phyloP scores from a whole-genome alignment of 2,113 vertebrate genomes.

The Dolichotis patagonum region DNA sequence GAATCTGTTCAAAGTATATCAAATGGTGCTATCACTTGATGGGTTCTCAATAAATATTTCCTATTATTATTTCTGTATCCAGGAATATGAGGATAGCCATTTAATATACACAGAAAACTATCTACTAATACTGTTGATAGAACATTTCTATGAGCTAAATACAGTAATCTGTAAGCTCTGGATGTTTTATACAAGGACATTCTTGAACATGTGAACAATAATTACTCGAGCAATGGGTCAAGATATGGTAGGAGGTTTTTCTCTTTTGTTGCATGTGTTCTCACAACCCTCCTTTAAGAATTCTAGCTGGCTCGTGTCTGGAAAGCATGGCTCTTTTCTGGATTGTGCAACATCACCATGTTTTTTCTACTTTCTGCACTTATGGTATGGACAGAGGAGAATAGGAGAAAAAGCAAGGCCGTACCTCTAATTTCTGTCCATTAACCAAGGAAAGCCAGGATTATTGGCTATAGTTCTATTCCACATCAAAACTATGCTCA shows the following conservation, averaged over 20 bases:
- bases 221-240: background rate
- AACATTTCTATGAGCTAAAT: background rate
- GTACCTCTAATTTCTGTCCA: background rate
- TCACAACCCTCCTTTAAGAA: background rate
- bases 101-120: background rate
- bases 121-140: background rate
- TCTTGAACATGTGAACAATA: background rate
- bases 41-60: constrained; percentile 18
- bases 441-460: background rate
- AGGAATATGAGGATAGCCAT: background rate
- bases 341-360: background rate
- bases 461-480: background rate
- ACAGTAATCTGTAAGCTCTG: background rate
- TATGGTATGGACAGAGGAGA: background rate
- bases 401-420: background rate
- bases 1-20: background rate
- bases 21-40: background rate
- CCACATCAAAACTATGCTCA: background rate
- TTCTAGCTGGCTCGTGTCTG: background rate
- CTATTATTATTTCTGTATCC: constrained; percentile 6
- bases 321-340: background rate
- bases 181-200: background rate
- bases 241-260: background rate
- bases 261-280: background rate
- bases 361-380: background rate